Conservation (phyloP, 1,140 invertebrate species). For the Halictus rubicundus region DNA sequence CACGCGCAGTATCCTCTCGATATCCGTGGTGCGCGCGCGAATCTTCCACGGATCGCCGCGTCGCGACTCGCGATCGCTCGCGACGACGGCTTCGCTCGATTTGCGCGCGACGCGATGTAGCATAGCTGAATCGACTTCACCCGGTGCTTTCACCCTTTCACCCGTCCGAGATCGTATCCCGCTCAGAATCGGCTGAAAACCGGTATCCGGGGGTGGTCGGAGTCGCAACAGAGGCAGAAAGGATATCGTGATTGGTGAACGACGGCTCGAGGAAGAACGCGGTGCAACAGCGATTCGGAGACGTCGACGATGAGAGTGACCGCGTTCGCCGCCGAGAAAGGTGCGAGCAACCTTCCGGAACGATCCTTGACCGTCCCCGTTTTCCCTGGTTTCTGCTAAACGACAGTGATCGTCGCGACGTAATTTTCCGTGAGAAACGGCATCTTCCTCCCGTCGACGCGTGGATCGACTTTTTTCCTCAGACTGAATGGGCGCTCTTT, state of each 20-base stretch:
- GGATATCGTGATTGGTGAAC: too few relatives aligned
- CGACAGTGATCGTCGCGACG: not conserved
- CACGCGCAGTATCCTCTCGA: conserved; percentile 19
- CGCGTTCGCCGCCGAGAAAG: not conserved
- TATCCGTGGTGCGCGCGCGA: not conserved
- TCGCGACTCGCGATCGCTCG: not conserved
- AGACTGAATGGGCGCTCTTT: not conserved
- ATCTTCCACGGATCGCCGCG: not conserved
- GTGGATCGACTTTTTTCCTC: not conserved
- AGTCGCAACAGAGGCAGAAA: too few relatives aligned
- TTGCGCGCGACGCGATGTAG: not conserved
- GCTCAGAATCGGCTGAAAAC: too few relatives aligned
- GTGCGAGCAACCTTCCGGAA: not conserved
- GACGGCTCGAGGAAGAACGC: too few relatives aligned
- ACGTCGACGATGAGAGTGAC: not conserved
- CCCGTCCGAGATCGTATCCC: too few relatives aligned
- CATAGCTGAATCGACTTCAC: not conserved
- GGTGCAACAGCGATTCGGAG: not conserved
- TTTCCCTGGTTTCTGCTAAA: not conserved
- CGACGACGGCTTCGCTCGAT: not conserved
- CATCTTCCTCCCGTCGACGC: too few relatives aligned
- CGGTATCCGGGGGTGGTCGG: too few relatives aligned
- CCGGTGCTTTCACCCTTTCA: too few relatives aligned
- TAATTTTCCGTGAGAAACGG: not conserved
- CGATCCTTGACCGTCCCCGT: too few relatives aligned